Percentiles rank a stretch among this genome's conserved stretches.
phyloP scores from a whole-genome alignment of 2,888 invertebrate genomes.

The Stegophylla sp. region DNA sequence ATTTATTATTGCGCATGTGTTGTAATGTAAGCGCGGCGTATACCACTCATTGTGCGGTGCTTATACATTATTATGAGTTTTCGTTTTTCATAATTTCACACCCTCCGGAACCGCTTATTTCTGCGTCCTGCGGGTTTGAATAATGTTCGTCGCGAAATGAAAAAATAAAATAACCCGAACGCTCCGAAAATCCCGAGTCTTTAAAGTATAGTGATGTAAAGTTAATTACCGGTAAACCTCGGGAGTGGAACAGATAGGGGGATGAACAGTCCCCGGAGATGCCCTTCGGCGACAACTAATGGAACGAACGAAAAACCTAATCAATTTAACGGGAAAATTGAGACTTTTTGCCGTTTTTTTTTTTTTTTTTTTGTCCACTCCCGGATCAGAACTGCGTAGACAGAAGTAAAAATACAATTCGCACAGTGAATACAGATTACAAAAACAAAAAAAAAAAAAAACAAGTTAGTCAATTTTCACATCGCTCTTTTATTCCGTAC shows the following conservation, averaged over 20 bases:
- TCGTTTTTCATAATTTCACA: constrained; percentile 46
- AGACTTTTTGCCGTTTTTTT: constrained; percentile 45
- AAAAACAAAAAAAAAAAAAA: constrained; percentile 17
- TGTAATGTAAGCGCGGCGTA: neutral
- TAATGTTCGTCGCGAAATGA: constrained; percentile 37
- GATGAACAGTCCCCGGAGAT: constrained; percentile 36
- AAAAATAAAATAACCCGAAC: constrained; percentile 8
- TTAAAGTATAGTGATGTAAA: constrained; percentile 55
- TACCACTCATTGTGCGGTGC: constrained; percentile 33
- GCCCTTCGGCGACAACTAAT: constrained; percentile 54
- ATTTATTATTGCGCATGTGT: constrained; percentile 9
- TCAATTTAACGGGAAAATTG: constrained; percentile 60
- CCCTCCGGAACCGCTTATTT: constrained; percentile 41
- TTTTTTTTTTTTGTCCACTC: constrained; percentile 6
- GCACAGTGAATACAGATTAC: constrained; percentile 41
- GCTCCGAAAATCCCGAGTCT: constrained; percentile 47
- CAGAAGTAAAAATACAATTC: constrained; percentile 33
- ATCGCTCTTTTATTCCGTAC: constrained; percentile 28
- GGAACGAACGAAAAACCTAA: constrained; percentile 58
- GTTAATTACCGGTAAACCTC: constrained; percentile 57
- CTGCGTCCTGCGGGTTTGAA: constrained; percentile 17
- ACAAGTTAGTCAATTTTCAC: constrained; percentile 35
- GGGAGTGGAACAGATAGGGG: constrained; percentile 22
- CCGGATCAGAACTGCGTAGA: constrained; percentile 1
- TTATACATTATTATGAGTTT: constrained; percentile 14